phyloP scores from a whole-genome alignment of 2,113 vertebrate genomes.

The Myocastor coypus region DNA sequence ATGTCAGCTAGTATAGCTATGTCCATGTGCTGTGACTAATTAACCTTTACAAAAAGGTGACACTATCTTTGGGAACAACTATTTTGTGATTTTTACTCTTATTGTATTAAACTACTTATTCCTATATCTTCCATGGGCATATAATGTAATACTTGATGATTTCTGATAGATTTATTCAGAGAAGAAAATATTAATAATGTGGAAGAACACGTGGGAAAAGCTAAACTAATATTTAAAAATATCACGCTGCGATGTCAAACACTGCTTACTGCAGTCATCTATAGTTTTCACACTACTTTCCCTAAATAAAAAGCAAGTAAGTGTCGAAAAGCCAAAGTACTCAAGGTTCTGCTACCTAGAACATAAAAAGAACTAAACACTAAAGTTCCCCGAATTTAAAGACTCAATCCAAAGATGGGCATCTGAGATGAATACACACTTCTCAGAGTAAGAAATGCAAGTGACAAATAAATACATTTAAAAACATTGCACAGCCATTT shows the following conservation, averaged over 20 bases:
- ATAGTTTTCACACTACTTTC: not conserved
- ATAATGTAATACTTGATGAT: slow-evolving; percentile 68
- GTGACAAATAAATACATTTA: too few species aligned
- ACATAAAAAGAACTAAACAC: too few species aligned
- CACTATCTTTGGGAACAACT: slow-evolving; percentile 58
- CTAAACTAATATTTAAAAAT: slow-evolving; percentile 36
- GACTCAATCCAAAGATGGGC: too few species aligned
- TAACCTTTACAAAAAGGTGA: slow-evolving; percentile 68
- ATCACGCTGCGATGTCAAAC: not conserved
- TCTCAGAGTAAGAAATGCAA: too few species aligned
- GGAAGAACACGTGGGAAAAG: slow-evolving; percentile 37
- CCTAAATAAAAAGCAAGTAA: not conserved
- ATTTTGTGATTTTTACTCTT: slow-evolving; percentile 66
- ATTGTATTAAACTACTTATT: slow-evolving; percentile 63
- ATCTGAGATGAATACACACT: too few species aligned
- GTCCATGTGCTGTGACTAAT: slow-evolving; percentile 68
- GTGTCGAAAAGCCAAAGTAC: not conserved
- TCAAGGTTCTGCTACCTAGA: not conserved
- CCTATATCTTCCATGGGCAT: slow-evolving; percentile 55
- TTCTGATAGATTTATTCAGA: slow-evolving; percentile 63
- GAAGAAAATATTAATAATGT: slow-evolving; percentile 46
- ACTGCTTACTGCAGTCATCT: not conserved
- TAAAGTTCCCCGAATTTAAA: too few species aligned
- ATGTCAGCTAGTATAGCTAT: slow-evolving; percentile 41
- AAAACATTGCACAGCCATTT: too few species aligned